These are phyloP conservation scores for Nasonia vitripennis DNA, from an alignment of 1,140 invertebrate genomes.

Conservation along the genomic window DNA sequence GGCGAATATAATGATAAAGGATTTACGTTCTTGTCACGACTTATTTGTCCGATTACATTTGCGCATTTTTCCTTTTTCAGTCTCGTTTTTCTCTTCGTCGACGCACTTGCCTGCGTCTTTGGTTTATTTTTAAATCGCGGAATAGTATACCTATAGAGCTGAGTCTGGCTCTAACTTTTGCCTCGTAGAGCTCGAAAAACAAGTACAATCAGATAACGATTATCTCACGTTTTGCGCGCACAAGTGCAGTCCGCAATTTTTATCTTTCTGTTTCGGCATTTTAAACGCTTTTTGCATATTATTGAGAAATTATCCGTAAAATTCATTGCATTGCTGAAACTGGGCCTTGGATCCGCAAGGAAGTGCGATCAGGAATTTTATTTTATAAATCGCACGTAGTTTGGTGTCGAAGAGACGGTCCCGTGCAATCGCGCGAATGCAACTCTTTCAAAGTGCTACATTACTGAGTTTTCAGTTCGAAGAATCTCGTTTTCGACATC, in stretches of 20 bases:
- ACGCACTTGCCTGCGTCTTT: background rate
- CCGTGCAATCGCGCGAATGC: background rate
- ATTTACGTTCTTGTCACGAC: slow-evolving; percentile 16
- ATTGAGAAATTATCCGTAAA: too few species aligned
- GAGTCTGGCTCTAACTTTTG: too few species aligned
- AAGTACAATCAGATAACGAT: background rate
- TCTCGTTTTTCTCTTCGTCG: background rate
- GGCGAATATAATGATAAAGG: background rate
- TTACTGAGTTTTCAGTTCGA: slow-evolving; percentile 34
- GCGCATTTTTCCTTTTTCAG: slow-evolving; percentile 11
- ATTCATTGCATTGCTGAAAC: background rate
- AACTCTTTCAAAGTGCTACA: slow-evolving; percentile 13
- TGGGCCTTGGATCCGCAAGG: background rate
- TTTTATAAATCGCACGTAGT: slow-evolving; percentile 21
- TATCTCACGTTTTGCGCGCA: background rate
- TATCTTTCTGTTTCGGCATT: too few species aligned
- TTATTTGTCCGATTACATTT: slow-evolving; percentile 15
- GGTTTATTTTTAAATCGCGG: background rate
- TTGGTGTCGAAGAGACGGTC: slow-evolving; percentile 4
- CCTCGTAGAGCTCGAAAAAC: background rate
- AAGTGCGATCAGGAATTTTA: slow-evolving; percentile 19
- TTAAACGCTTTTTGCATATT: too few species aligned
- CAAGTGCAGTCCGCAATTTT: background rate
- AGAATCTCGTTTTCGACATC: slow-evolving; percentile 50
- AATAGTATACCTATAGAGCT: too few species aligned